Percentiles rank a stretch among this genome's conserved stretches.
Evolutionary conservation across 2,113 vertebrate species (phyloP).

Genomic region (Bubo blakistoni): DNA sequence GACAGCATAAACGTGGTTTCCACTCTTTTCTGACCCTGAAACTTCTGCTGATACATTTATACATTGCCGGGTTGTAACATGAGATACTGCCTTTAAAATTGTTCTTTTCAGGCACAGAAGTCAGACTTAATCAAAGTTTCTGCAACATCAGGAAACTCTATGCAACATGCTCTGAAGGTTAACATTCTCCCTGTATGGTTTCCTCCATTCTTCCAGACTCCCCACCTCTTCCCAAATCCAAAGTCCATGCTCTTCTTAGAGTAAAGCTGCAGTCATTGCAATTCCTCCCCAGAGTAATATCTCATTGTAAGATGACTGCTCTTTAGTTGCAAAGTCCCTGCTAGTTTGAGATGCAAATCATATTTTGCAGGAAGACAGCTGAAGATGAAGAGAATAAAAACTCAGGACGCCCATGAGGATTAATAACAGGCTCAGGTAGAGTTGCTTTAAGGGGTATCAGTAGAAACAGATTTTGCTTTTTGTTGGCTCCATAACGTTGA

Average conservation of each 20-base stretch:
- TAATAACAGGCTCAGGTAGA: neutral
- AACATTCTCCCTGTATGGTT: neutral
- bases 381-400: neutral
- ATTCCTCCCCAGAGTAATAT: neutral
- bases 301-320: neutral
- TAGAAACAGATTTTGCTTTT: neutral
- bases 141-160: neutral
- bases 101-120: neutral
- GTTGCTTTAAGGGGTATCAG: neutral
- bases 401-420: neutral
- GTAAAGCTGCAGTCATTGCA: slow-evolving; percentile 14
- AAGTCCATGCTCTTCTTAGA: slow-evolving; percentile 2
- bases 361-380: neutral
- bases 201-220: neutral
- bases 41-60: neutral
- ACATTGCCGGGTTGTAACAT: neutral
- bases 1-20: neutral
- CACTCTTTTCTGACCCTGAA: neutral
- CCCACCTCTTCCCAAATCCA: neutral
- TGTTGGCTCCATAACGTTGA: neutral
- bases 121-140: neutral
- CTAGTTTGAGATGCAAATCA: slow-evolving; percentile 43
- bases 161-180: neutral
- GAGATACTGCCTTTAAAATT: neutral
- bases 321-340: neutral